These are phyloP conservation scores for Zaprionus africanus DNA, from an alignment of 1,140 invertebrate species.

Conservation along the genomic window DNA sequence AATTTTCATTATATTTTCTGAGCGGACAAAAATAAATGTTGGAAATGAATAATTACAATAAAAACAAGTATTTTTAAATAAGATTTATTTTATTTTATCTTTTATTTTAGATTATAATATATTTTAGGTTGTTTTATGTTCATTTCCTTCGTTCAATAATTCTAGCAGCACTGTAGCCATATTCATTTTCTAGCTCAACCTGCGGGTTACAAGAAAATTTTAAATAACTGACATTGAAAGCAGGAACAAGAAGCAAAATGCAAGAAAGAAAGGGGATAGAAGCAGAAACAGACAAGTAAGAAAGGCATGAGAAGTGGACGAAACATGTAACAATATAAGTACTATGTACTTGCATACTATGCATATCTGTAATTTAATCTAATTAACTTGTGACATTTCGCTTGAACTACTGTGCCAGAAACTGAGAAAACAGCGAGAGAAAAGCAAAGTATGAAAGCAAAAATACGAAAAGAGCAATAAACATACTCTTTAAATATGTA, in stretches of 20 bases:
- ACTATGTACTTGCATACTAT: slow-evolving; percentile 33
- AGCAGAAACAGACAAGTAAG: slow-evolving; percentile 40
- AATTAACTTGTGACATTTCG: slow-evolving; percentile 80
- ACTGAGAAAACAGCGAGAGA: slow-evolving; percentile 10
- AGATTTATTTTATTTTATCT: too few species aligned
- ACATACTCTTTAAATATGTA: not conserved
- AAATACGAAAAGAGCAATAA: not conserved
- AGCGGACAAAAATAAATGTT: too few species aligned
- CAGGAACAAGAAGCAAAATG: slow-evolving; percentile 10
- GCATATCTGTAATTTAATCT: slow-evolving; percentile 67
- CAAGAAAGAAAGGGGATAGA: slow-evolving; percentile 13
- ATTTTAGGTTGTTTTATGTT: too few species aligned
- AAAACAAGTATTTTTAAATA: too few species aligned
- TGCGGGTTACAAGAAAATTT: not conserved
- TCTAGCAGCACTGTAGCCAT: too few species aligned
- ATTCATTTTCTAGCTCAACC: too few species aligned
- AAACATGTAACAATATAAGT: slow-evolving; percentile 36
- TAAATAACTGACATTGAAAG: slow-evolving; percentile 66
- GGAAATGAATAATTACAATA: too few species aligned
- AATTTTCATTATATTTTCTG: too few species aligned
- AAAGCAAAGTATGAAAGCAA: not conserved
- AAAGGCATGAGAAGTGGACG: slow-evolving; percentile 15
- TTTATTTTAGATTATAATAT: too few species aligned
- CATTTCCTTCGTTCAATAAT: too few species aligned
- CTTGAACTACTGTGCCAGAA: slow-evolving; percentile 80